Conservation (phyloP, 2,888 invertebrate species). For the Limnephilus auricula region DNA sequence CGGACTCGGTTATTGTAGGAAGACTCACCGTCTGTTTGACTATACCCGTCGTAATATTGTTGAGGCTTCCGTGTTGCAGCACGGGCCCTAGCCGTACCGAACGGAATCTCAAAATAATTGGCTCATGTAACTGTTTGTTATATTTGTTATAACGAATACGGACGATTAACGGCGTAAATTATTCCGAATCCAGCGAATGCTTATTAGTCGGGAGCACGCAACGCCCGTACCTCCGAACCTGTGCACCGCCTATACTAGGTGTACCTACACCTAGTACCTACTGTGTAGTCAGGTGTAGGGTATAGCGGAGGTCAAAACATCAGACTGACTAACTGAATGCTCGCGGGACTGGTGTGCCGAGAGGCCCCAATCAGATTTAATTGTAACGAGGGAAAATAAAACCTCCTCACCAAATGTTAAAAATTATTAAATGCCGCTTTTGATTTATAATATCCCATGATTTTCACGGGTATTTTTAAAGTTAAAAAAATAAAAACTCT, state of each 20-base stretch:
- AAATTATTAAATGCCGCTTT: background rate
- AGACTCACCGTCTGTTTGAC: background rate
- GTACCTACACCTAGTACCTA: background rate
- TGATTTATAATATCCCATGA: too few relatives aligned
- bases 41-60: background rate
- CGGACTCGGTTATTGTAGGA: background rate
- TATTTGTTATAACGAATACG: constrained; percentile 59
- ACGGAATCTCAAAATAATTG: constrained; percentile 47
- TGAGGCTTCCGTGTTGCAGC: constrained; percentile 39
- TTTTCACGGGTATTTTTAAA: too few relatives aligned
- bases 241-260: background rate
- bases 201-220: constrained; percentile 64
- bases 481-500: too few relatives aligned
- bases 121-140: constrained; percentile 49
- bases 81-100: background rate
- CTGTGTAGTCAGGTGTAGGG: too few relatives aligned
- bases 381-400: background rate
- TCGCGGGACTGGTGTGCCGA: background rate
- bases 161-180: constrained; percentile 65
- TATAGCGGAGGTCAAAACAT: background rate
- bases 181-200: constrained; percentile 59
- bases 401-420: background rate
- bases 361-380: background rate
- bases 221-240: constrained; percentile 52
- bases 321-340: background rate